Conservation (phyloP, 2,113 vertebrate species). For the Cebidichthys violaceus region DNA sequence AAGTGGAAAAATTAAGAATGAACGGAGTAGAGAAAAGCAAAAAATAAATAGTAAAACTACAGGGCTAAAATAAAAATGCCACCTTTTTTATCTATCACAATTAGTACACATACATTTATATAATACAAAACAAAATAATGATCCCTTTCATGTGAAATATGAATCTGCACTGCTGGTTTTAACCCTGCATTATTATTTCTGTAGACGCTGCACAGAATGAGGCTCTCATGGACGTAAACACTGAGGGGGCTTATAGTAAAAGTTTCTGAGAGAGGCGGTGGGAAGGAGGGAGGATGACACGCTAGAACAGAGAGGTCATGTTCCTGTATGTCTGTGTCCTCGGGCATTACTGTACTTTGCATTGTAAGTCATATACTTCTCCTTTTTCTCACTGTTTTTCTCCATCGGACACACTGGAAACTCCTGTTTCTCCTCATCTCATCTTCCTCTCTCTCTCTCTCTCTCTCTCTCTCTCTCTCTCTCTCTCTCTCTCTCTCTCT, state of each 20-base stretch:
- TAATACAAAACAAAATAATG: neutral
- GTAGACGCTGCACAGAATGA: neutral
- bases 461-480: conserved; percentile 5
- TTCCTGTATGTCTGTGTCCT: conserved; percentile 53
- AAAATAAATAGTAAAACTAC: neutral
- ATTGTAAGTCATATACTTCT: conserved; percentile 35
- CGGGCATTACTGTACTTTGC: conserved; percentile 45
- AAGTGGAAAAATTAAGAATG: neutral
- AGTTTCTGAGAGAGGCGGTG: neutral
- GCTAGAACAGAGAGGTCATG: conserved; percentile 27
- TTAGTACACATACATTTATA: neutral
- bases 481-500: conserved; percentile 13
- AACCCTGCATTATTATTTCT: neutral
- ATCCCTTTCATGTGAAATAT: neutral
- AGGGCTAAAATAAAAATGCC: neutral
- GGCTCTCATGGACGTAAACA: neutral
- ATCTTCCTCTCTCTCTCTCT: neutral
- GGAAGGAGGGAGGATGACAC: neutral
- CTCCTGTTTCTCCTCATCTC: conserved; percentile 57
- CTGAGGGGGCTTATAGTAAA: neutral
- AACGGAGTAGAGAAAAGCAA: neutral
- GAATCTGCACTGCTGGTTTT: neutral
- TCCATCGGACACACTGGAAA: conserved; percentile 52
- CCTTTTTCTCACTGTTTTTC: conserved; percentile 25
- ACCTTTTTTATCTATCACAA: neutral